Conservation (phyloP, 2,113 vertebrate species). For the Hymenochirus boettgeri region DNA sequence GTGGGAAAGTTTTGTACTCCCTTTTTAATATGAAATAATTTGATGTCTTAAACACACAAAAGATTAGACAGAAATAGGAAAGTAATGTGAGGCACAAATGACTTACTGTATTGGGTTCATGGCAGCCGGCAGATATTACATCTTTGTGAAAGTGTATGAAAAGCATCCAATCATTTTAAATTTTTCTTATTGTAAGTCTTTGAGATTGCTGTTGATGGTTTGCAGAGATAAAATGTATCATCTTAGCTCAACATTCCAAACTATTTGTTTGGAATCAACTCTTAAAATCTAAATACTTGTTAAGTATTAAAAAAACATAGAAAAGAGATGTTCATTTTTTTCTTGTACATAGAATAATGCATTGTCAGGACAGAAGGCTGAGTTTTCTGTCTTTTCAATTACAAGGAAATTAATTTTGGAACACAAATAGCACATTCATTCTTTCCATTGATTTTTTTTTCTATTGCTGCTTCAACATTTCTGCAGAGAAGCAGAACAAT, state of each 20-base stretch:
- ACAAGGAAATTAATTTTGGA: slow-evolving; percentile 38
- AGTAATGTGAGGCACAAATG: no score
- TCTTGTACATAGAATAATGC: slow-evolving; percentile 28
- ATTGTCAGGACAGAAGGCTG: slow-evolving; percentile 34
- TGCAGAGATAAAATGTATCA: no score
- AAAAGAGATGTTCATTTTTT: slow-evolving; percentile 36
- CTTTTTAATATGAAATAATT: no score
- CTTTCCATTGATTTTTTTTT: slow-evolving; percentile 30
- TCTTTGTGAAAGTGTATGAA: no score
- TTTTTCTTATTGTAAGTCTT: no score
- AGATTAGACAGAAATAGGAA: no score
- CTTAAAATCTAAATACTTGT: slow-evolving; percentile 30
- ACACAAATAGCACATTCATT: slow-evolving; percentile 39
- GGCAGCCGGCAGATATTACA: no score
- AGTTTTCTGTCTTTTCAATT: slow-evolving; percentile 39
- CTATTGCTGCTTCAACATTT: slow-evolving; percentile 37
- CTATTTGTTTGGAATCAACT: background rate
- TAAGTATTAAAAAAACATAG: slow-evolving; percentile 32
- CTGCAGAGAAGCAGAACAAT: slow-evolving; percentile 31
- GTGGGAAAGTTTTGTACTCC: no score
- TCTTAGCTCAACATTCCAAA: background rate
- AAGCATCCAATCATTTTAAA: no score
- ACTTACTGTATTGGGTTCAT: no score
- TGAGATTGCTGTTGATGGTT: no score
- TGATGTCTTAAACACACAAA: no score